Base-by-base conservation (phyloP, 2,113 vertebrate genomes). In the Leiothrix lutea region DNA sequence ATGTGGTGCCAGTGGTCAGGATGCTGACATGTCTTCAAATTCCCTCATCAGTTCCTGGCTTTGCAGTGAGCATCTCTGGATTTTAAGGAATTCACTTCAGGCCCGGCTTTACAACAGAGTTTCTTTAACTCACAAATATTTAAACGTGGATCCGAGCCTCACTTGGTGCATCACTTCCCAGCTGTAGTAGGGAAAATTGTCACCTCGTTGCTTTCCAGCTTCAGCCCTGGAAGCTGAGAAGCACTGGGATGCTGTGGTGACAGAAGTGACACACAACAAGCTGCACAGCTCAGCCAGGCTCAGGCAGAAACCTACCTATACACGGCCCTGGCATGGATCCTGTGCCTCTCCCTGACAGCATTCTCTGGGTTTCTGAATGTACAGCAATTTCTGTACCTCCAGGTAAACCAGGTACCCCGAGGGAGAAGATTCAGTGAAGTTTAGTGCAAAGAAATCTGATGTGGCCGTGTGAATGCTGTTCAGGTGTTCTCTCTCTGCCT, bases 251-350 rank as follows among this genome's bases (percentile, higher is more conserved):
- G 64, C 78, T 69, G 62, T 20, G 23, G 26, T 72, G 88, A 35
- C 42, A 73, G 33, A 54, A 57, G 36, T 28, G 73, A 66, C 25
- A 16, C 0, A 0, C 84, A 56, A 9, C 29, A 19, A 71, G 38
- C 58, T 73, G 7, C 31, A 3, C 5, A 12, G 65, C 6, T 2
- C 47, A 64, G 71, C 36, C 38, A 51, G 50, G 29, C n/a, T 69
- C 33, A 5, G 2, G 3, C 72, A 71, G 18, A 53, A 67, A 28
- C 1, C 0, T 7, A 25, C 26, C 60, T 50, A 0, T 14, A 14
- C 18, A 12, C 11, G 66, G 62, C 60, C 50, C 56, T 86, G 65
- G 20, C 31, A 4, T 0, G 0, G 65, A 57, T 42, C 25, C 28
- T 44, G 23, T 18, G 1, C 65, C 69, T 74, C 60, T 33, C 53